Conservation (phyloP, 2,797 vertebrate genomes). For the Poecilia velifera region DNA sequence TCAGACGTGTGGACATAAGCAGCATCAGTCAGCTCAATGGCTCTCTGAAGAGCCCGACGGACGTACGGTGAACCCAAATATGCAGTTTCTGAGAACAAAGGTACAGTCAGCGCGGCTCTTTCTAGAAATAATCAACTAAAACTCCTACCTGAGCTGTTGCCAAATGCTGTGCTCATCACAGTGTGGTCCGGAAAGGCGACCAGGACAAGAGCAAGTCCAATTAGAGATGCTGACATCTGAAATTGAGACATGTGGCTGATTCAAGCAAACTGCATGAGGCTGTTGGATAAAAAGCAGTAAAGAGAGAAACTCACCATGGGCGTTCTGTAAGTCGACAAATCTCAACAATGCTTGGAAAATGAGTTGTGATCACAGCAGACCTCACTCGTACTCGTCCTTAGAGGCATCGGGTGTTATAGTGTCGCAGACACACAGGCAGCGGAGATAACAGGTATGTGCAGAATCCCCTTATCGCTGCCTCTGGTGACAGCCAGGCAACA, state of each 20-base stretch:
- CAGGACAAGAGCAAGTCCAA: conserved; percentile 60
- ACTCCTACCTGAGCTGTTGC: conserved; percentile 74
- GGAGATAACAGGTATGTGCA: conserved; percentile 80
- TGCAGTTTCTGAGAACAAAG: conserved; percentile 55
- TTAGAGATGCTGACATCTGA: conserved; percentile 64
- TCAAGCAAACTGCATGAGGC: neutral
- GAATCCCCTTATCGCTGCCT: conserved; percentile 82
- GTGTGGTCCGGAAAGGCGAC: conserved; percentile 55
- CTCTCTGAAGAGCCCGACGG: conserved; percentile 75
- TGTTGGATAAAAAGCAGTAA: neutral
- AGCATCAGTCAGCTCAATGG: conserved; percentile 76
- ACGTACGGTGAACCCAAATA: conserved; percentile 74
- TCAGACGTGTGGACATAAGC: conserved; percentile 79
- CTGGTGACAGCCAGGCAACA: conserved; percentile 82
- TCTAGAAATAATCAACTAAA: conserved; percentile 1
- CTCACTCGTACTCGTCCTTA: conserved; percentile 33
- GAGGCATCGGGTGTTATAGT: conserved; percentile 32
- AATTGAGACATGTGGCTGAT: conserved; percentile 31
- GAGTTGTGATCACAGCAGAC: neutral
- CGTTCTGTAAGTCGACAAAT: conserved; percentile 18
- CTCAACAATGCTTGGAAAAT: conserved; percentile 1
- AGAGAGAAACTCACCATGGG: conserved; percentile 60
- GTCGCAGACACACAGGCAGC: conserved; percentile 69
- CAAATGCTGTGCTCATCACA: conserved; percentile 46
- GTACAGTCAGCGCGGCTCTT: neutral